These are phyloP conservation scores for Cephus spinipes DNA, from an alignment of 2,888 invertebrate species.

Conservation along the genomic window DNA sequence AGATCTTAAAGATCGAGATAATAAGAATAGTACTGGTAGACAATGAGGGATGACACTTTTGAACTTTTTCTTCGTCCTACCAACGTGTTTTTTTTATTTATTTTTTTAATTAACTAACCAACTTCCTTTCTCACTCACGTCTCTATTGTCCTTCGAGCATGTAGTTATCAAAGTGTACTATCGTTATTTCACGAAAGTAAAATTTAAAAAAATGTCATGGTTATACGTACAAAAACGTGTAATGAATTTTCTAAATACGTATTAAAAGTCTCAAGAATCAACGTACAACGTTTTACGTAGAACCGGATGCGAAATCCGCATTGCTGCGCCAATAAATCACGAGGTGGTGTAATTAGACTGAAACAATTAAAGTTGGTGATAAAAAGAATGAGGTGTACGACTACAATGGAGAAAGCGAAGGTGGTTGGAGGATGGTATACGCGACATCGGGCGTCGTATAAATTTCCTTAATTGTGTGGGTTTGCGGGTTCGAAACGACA, in stretches of 20 bases:
- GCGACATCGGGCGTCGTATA: neutral
- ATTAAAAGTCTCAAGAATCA: neutral
- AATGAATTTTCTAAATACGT: neutral
- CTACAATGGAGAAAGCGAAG: neutral
- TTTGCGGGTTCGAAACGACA: neutral
- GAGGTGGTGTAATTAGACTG: neutral
- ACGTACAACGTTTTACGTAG: neutral
- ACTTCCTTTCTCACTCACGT: neutral
- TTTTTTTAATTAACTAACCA: neutral
- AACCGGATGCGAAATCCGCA: neutral
- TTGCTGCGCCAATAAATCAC: neutral
- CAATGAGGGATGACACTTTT: neutral
- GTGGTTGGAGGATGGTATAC: neutral
- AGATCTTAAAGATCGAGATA: neutral
- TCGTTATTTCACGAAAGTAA: too few relatives aligned
- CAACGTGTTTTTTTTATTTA: neutral
- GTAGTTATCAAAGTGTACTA: neutral
- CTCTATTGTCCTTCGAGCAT: neutral
- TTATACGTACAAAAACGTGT: too few relatives aligned
- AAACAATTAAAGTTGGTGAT: neutral
- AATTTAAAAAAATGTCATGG: too few relatives aligned
- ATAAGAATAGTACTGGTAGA: neutral
- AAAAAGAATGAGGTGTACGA: neutral
- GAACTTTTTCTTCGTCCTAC: neutral
- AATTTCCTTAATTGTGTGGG: neutral